Conservation (phyloP, 2,888 invertebrate genomes). For the Caenorhabditis panamensis region DNA sequence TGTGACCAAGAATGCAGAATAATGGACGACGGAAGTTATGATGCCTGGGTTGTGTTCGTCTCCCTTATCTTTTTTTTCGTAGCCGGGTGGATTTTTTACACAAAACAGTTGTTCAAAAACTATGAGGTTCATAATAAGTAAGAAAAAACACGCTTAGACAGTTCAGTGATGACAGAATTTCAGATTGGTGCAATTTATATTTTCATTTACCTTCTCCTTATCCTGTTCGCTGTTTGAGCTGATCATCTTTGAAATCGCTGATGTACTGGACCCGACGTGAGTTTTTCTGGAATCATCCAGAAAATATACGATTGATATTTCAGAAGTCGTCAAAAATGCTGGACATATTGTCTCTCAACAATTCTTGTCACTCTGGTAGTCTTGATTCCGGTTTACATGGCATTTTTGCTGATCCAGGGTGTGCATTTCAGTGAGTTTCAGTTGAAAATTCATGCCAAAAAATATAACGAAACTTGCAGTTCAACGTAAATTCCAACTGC, state of each 20-base stretch:
- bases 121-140: conserved; percentile 71
- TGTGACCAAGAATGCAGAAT: conserved; percentile 25
- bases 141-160: too few species aligned
- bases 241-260: conserved; percentile 98
- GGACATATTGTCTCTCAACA: conserved; percentile 93
- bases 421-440: conserved; percentile 65
- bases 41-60: conserved; percentile 46
- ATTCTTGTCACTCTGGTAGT: conserved; percentile 95
- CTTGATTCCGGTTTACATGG: conserved; percentile 96
- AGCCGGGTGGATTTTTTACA: conserved; percentile 98
- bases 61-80: conserved; percentile 88
- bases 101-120: conserved; percentile 86
- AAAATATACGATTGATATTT: conserved; percentile 66
- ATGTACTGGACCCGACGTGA: conserved; percentile 91
- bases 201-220: conserved; percentile 94
- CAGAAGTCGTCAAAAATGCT: conserved; percentile 94
- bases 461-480: conserved; percentile 59
- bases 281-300: conserved; percentile 2
- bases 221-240: conserved; percentile 99
- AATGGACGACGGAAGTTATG: conserved; percentile 49
- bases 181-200: conserved; percentile 93
- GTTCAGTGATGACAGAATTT: too few species aligned
- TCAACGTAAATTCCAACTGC: conserved; percentile 85
- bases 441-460: neutral
- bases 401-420: conserved; percentile 83